Conservation (phyloP, 2,113 vertebrate genomes). For the Choloepus hoffmanni region DNA sequence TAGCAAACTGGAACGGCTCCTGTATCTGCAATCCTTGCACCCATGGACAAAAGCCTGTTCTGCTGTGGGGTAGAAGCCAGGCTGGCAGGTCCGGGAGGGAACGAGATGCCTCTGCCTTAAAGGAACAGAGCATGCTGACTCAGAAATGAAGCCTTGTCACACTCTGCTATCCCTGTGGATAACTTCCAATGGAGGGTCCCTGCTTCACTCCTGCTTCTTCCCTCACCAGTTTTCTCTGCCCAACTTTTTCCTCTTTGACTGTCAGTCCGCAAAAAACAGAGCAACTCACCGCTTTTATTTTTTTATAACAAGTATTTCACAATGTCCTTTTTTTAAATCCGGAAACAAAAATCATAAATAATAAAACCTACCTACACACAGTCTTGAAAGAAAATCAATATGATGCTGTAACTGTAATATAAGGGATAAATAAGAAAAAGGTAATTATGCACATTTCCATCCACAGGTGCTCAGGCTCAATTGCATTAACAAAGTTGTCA, state of each 20-base stretch:
- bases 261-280: not conserved
- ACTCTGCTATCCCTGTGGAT: not conserved
- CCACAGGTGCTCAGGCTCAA: not conserved
- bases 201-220: not conserved
- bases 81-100: too few relatives aligned
- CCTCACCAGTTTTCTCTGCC: not conserved
- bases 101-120: not conserved
- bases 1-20: not conserved
- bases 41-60: not conserved
- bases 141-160: not conserved
- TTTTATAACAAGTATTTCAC: not conserved
- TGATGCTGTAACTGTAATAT: not conserved
- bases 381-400: not conserved
- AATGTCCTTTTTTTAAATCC: not conserved
- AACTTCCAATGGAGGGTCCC: not conserved
- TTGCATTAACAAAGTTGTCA: not conserved
- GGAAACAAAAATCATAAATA: conserved; percentile 19
- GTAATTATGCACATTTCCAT: not conserved
- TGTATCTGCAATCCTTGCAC: not conserved
- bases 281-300: not conserved
- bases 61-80: not conserved
- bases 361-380: not conserved
- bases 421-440: conserved; percentile 1
- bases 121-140: not conserved
- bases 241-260: not conserved